Percentiles rank a stretch among this genome's conserved stretches.
Conservation (phyloP, 2,797 vertebrate genomes). For the Leptoclinus maculatus region DNA sequence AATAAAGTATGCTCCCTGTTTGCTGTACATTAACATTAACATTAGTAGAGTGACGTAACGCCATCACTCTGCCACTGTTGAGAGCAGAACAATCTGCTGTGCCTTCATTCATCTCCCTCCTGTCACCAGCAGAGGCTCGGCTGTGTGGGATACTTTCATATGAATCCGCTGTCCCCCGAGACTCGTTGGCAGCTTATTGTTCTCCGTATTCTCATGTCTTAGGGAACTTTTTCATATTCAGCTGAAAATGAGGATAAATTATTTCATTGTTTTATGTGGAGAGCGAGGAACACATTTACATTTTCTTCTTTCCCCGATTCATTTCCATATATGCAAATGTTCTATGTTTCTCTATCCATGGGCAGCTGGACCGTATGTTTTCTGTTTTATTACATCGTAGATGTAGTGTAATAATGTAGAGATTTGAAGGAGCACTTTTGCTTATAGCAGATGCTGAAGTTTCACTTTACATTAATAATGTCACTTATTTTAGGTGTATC, state of each 20-base stretch:
- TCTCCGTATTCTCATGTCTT: slow-evolving; percentile 65
- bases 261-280: slow-evolving; percentile 53
- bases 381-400: slow-evolving; percentile 32
- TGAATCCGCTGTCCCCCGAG: slow-evolving; percentile 62
- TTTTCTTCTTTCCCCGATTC: slow-evolving; percentile 49
- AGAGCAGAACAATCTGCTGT: slow-evolving; percentile 50
- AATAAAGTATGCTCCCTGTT: slow-evolving; percentile 41
- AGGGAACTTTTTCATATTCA: slow-evolving; percentile 64
- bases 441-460: not conserved
- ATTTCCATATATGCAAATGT: slow-evolving; percentile 70
- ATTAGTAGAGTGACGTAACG: slow-evolving; percentile 27
- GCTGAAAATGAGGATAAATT: slow-evolving; percentile 77
- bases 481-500: slow-evolving; percentile 25
- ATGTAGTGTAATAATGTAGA: slow-evolving; percentile 25
- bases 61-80: slow-evolving; percentile 26
- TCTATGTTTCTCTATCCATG: slow-evolving; percentile 34
- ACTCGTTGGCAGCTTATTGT: slow-evolving; percentile 71
- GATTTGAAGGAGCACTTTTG: slow-evolving; percentile 41
- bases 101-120: slow-evolving; percentile 59
- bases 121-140: slow-evolving; percentile 51
- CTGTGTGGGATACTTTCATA: slow-evolving; percentile 64
- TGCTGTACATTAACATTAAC: slow-evolving; percentile 62
- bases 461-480: not conserved
- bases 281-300: slow-evolving; percentile 58
- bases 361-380: slow-evolving; percentile 38